Base-by-base conservation (phyloP, 2,888 invertebrate genomes). In the Hypsopygia costalis region DNA sequence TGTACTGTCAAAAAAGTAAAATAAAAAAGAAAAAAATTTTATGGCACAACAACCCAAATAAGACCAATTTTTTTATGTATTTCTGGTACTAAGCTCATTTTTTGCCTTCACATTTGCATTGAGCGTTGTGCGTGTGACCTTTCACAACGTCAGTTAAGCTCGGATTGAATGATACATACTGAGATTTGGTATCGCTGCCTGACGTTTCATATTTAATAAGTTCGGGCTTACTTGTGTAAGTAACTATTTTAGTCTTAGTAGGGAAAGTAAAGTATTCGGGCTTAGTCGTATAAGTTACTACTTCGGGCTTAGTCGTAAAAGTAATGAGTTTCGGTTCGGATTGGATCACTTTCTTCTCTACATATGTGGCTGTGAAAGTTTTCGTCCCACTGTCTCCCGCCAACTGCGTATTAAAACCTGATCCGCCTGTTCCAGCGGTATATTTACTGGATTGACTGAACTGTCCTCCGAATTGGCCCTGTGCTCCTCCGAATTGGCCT, bases 141-240 rank as follows among this genome's bases (percentile, higher is more conserved):
- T 77, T 76, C 0, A 80, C 67, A 0, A 80, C 40, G 6, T 77
- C 79, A 0, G 76, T 52, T 28, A 87, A 83, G 0, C 69, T 67
- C 0, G 83, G 83, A 44, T 76, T 82, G 32, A 69, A 77, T 0
- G 78, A 67, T 0, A 77, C 79, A n/a, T 81, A 78, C 20, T 82
- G 85, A 0, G 82, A 83, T 45, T 80, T 82, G 0, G 70, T 77
- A 0, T 75, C 78, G 27, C 78, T 83, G 0, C 86, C 88, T 0
- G 86, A 83, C 0, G 87, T 83, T 45, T 86, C 81, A 36, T 82
- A 83, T 0, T 70, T 71, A 3, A 83, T 75, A 12, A 76, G 52
- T 46, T 81, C 75, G 0, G 80, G 72, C 34, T 73, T 79, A 0
- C 78, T 79, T 3, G 77, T 78, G 39, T 53, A 78, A 0, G 72